Percentiles rank a stretch among this genome's conserved stretches.
phyloP scores from a whole-genome alignment of 2,888 invertebrate genomes.

The Mesorhabditis spiculigera region DNA sequence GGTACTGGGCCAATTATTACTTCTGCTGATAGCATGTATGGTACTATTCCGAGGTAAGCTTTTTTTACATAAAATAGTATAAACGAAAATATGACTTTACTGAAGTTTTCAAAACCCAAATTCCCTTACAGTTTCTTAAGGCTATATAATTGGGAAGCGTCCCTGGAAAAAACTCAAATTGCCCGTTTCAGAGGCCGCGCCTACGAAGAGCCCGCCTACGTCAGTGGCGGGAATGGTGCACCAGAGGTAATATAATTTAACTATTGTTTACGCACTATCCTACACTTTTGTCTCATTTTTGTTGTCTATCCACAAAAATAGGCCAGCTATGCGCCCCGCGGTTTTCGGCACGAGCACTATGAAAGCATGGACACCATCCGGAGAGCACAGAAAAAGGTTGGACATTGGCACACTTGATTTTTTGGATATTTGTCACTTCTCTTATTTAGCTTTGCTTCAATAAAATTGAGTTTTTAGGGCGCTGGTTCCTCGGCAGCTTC shows the following conservation, averaged over 20 bases:
- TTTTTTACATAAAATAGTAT: too few species aligned
- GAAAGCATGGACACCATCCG: constrained; percentile 29
- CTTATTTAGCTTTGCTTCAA: not conserved
- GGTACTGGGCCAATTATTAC: not conserved
- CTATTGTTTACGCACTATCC: too few species aligned
- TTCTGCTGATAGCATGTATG: constrained; percentile 8
- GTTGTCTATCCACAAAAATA: not conserved
- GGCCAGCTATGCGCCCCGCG: constrained; percentile 42
- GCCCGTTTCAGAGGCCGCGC: constrained; percentile 17
- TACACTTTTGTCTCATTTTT: too few species aligned
- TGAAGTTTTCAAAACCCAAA: too few species aligned
- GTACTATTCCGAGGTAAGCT: constrained; percentile 5
- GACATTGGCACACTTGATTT: too few species aligned
- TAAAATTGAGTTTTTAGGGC: not conserved
- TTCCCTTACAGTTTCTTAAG: too few species aligned
- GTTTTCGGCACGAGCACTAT: constrained; percentile 50
- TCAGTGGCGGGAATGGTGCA: constrained; percentile 59
- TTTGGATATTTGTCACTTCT: too few species aligned
- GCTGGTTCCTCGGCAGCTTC: not conserved
- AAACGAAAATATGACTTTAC: too few species aligned
- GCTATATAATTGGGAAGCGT: too few species aligned
- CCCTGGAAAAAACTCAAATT: too few species aligned
- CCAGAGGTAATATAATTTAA: not conserved
- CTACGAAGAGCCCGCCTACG: constrained; percentile 64
- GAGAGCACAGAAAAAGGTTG: constrained; percentile 5